These are phyloP conservation scores for Sturnira hondurensis DNA, from an alignment of 2,113 vertebrate genomes.

Conservation along the genomic window DNA sequence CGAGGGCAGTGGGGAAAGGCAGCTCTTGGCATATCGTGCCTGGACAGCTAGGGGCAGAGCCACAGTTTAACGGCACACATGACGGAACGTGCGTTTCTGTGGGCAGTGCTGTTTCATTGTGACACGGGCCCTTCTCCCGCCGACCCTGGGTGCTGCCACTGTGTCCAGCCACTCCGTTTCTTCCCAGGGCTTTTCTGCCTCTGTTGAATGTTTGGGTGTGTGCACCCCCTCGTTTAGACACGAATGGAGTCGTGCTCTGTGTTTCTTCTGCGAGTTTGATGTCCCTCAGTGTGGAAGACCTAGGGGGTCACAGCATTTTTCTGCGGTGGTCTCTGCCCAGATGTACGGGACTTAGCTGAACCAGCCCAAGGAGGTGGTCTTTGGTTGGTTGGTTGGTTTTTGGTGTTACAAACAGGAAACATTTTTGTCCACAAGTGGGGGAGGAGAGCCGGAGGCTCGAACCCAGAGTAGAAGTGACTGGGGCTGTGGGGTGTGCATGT, in stretches of 20 bases:
- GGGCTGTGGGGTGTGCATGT: background rate
- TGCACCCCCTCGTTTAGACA: too few species aligned
- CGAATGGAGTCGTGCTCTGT: background rate
- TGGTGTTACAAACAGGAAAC: background rate
- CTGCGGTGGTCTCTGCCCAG: fast-evolving
- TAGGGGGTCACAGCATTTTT: fast-evolving
- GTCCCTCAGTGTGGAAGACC: too few species aligned
- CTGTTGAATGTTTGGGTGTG: background rate
- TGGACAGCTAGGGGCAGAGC: background rate
- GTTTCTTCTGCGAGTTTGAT: too few species aligned
- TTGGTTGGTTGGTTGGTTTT: background rate
- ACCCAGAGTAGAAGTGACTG: background rate
- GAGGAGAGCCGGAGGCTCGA: background rate
- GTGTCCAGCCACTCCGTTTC: background rate
- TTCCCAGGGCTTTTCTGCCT: background rate
- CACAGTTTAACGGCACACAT: too few species aligned
- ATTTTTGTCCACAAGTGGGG: background rate
- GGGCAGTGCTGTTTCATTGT: fast-evolving
- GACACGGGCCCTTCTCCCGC: background rate
- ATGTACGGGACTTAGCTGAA: fast-evolving
- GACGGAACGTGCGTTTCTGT: background rate
- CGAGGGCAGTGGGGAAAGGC: background rate
- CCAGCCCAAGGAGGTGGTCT: background rate
- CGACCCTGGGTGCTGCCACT: background rate
- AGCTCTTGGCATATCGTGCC: background rate